Base-by-base conservation (phyloP, 2,113 vertebrate genomes). In the Nibea coibor region DNA sequence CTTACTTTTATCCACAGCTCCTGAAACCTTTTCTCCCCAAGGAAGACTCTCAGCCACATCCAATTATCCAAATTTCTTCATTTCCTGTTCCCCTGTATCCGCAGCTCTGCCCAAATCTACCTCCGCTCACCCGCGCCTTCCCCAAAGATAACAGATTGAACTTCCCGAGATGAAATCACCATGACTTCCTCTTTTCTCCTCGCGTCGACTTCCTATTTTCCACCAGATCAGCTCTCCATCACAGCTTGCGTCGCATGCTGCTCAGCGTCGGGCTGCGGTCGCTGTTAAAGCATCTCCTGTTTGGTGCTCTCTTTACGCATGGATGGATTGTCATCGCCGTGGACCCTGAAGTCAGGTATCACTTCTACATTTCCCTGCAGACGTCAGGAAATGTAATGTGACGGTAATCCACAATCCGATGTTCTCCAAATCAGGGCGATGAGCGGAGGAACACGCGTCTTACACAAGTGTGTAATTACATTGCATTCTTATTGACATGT, bases 61-160 rank as follows among this genome's bases (percentile, higher is more conserved):
- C 28, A 71, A 77, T 80, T 59, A 78, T 51, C 66, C 26, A 53
- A 42, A 64, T 65, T 45, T 64, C 68, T 65, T 62, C 39, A 74
- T 71, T 74, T 80, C 58, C 72, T 69, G 28, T 68, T 71, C 2
- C 6, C 50, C 12, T 54, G 42, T 26, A 24, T 59, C 11, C 16
- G 53, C 22, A 35, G 39, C 31, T 35, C 53, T 3, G 22, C 10
- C 43, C 35, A 47, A 64, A 64, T 78, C 43, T 42, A 35, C 54
- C 26, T 48, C 39, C 10, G 63, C 31, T 16, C 6, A 10, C 26
- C 39, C 17, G 4, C 31, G 28, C 42, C 5, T 51, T 20, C 66
- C 28, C 45, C 45, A 12, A 77, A 31, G 61, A 75, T 19, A 71
- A 75, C 28, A 22, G 10, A 70, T 15, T 75, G 43, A 67, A n/a